Percentiles rank a stretch among this genome's conserved stretches.
Evolutionary conservation across 2,888 invertebrate species (phyloP).

Genomic region (Phyto melanocephala): DNA sequence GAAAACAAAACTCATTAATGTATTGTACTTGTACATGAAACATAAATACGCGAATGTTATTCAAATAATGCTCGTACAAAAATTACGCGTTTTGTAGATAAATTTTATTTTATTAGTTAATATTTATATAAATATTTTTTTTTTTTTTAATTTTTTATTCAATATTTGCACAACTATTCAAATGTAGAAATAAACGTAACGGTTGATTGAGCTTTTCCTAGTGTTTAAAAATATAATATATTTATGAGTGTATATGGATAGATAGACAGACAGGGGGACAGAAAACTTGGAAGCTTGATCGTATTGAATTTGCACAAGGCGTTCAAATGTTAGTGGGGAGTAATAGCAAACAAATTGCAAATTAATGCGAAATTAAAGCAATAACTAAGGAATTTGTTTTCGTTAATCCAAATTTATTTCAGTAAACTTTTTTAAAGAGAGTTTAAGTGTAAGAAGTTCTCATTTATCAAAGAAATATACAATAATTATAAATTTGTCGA

Average conservation of each 20-base stretch:
- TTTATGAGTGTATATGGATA: too few relatives aligned
- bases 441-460: too few relatives aligned
- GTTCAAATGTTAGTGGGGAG: not conserved
- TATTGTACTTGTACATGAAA: not conserved
- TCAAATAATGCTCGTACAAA: not conserved
- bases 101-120: not conserved
- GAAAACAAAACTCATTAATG: too few relatives aligned
- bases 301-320: not conserved
- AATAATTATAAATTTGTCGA: too few relatives aligned
- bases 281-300: not conserved
- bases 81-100: not conserved
- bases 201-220: slow-evolving; percentile 44
- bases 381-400: too few relatives aligned
- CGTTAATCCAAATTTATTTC: too few relatives aligned
- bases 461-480: too few relatives aligned
- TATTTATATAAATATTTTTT: not conserved
- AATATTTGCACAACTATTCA: slow-evolving; percentile 51
- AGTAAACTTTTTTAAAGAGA: too few relatives aligned
- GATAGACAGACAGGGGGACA: not conserved
- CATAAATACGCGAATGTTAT: not conserved
- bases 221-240: not conserved
- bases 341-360: too few relatives aligned
- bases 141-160: slow-evolving; percentile 7
- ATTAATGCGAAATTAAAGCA: too few relatives aligned
- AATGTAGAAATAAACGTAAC: slow-evolving; percentile 33